phyloP scores from a whole-genome alignment of 2,113 vertebrate genomes.

The Scomber colias region DNA sequence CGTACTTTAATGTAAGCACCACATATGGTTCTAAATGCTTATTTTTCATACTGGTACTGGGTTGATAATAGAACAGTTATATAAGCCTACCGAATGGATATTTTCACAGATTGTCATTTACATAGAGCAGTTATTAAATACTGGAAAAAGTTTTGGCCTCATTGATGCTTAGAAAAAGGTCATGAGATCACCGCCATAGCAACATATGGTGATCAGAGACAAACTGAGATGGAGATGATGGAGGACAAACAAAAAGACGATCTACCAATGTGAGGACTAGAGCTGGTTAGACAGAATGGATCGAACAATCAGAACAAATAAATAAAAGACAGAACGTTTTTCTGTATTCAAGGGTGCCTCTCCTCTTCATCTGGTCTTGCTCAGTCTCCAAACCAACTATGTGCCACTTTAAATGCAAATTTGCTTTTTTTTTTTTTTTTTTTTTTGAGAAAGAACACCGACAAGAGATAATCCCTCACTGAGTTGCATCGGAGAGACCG shows the following conservation, averaged over 20 bases:
- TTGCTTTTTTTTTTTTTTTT: conserved; percentile 49
- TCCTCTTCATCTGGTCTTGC: conserved; percentile 61
- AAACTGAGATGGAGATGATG: not conserved
- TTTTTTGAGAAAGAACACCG: conserved; percentile 67
- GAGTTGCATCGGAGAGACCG: conserved; percentile 62
- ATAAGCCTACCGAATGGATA: conserved; percentile 19
- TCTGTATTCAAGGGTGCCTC: conserved; percentile 64
- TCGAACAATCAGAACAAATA: conserved; percentile 62
- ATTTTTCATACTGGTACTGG: not conserved
- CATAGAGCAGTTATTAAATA: conserved; percentile 1
- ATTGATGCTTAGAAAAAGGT: no score
- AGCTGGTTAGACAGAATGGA: conserved; percentile 54
- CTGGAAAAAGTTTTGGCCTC: conserved; percentile 19
- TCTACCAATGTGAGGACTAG: conserved; percentile 26
- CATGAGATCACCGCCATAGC: not conserved
- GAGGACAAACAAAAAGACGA: conserved; percentile 20
- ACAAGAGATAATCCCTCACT: conserved; percentile 79
- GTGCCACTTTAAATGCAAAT: conserved; percentile 86
- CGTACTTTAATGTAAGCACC: not conserved
- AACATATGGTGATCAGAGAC: conserved; percentile 18
- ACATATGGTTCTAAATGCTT: not conserved
- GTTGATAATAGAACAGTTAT: conserved; percentile 9
- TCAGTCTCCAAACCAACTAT: conserved; percentile 63
- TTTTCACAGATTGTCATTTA: conserved; percentile 5
- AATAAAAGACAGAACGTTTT: conserved; percentile 59